These are phyloP conservation scores for Diaperis boleti DNA, from an alignment of 2,888 invertebrate species.

Conservation along the genomic window DNA sequence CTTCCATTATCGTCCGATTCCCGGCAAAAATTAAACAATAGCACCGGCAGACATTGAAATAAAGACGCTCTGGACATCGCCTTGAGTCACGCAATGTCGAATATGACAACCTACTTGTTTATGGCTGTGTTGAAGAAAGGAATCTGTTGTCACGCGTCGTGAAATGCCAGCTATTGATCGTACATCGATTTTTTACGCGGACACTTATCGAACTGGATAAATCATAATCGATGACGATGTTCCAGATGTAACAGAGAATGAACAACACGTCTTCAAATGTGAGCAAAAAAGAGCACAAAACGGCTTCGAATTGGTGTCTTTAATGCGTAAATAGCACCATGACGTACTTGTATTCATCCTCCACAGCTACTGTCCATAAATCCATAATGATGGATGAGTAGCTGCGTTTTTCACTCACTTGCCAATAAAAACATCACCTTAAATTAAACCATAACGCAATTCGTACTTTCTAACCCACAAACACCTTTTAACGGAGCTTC, in stretches of 20 bases:
- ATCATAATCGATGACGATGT: conserved; percentile 46
- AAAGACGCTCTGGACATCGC: conserved; percentile 35
- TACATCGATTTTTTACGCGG: conserved; percentile 56
- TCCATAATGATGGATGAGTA: conserved; percentile 40
- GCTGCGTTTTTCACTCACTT: conserved; percentile 25
- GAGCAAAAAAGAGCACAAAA: neutral
- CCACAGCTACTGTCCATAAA: conserved; percentile 29
- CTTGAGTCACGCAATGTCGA: conserved; percentile 41
- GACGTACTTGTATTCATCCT: conserved; percentile 14
- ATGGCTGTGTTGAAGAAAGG: conserved; percentile 58
- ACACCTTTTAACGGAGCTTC: conserved; percentile 15
- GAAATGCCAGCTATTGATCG: conserved; percentile 62
- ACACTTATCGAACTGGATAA: conserved; percentile 51
- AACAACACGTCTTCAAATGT: neutral
- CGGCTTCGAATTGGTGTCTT: neutral
- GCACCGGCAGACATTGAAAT: conserved; percentile 38
- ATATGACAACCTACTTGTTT: conserved; percentile 55
- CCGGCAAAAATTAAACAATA: conserved; percentile 34
- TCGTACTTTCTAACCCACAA: conserved; percentile 33
- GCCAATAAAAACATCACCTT: conserved; percentile 49
- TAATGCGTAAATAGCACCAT: conserved; percentile 17
- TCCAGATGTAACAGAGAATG: neutral
- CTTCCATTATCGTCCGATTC: conserved; percentile 53
- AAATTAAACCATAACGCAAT: conserved; percentile 51
- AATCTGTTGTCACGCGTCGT: conserved; percentile 62